phyloP scores from a whole-genome alignment of 2,113 vertebrate genomes.

The Caretta caretta region DNA sequence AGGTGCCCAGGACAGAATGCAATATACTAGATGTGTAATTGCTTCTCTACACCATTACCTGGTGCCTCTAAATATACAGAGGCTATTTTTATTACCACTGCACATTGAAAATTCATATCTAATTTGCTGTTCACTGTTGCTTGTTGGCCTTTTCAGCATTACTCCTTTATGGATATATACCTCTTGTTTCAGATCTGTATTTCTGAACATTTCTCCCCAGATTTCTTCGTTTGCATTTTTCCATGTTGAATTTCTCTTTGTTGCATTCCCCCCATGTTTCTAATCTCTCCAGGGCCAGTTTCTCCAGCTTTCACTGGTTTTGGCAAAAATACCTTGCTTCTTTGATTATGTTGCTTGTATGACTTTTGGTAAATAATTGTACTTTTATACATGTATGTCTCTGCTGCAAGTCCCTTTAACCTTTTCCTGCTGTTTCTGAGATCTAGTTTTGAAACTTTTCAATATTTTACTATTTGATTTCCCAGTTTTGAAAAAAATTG shows the following conservation, averaged over 20 bases:
- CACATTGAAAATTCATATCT: neutral
- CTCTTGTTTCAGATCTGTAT: neutral
- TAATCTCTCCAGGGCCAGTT: neutral
- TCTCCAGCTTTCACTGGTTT: neutral
- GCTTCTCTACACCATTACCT: neutral
- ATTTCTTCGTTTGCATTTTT: neutral
- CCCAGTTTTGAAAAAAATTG: neutral
- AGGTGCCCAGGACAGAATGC: neutral
- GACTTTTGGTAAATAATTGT: conserved; percentile 15
- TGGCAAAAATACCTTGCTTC: neutral
- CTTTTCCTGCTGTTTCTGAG: neutral
- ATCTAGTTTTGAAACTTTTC: neutral
- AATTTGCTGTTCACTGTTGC: neutral
- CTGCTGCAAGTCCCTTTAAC: neutral
- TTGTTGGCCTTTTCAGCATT: conserved; percentile 15
- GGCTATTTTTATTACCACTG: neutral
- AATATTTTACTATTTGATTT: neutral
- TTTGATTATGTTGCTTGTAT: conserved; percentile 28
- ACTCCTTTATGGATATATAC: neutral
- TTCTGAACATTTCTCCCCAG: neutral
- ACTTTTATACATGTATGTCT: neutral
- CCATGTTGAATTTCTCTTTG: neutral
- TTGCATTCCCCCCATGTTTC: neutral
- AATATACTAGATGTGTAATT: conserved; percentile 39
- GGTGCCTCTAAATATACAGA: neutral